Evolutionary conservation across 1,140 invertebrate genomes (phyloP).

Genomic region (Drosophila albomicans): DNA sequence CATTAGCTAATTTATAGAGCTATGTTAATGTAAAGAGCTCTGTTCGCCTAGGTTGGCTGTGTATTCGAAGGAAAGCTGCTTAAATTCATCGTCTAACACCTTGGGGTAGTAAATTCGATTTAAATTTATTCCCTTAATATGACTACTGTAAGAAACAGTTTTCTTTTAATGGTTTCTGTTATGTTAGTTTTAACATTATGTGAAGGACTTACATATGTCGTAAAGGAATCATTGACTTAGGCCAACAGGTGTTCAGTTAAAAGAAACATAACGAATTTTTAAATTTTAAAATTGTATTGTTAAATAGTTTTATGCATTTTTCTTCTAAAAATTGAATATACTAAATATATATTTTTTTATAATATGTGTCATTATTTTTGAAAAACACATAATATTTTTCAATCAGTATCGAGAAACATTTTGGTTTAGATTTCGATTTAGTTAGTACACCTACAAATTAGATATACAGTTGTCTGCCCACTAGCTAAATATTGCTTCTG

Average conservation of each 20-base stretch:
- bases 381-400: too few species aligned
- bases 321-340: too few species aligned
- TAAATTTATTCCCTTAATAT: background rate
- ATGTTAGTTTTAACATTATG: background rate
- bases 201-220: background rate
- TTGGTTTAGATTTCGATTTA: too few species aligned
- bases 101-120: too few species aligned
- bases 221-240: background rate
- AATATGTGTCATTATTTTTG: too few species aligned
- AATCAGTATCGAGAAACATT: too few species aligned
- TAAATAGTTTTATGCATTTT: too few species aligned
- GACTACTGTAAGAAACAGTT: conserved; percentile 2
- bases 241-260: conserved; percentile 25
- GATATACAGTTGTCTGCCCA: background rate
- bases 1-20: background rate
- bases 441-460: background rate
- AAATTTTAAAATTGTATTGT: too few species aligned
- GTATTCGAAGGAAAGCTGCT: background rate
- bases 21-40: background rate
- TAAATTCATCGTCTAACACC: background rate
- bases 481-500: background rate
- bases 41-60: background rate
- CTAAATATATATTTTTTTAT: too few species aligned
- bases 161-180: background rate
- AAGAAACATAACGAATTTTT: too few species aligned